Evolutionary conservation across 1,140 invertebrate genomes (phyloP).

Genomic region (Babylonia areolata): DNA sequence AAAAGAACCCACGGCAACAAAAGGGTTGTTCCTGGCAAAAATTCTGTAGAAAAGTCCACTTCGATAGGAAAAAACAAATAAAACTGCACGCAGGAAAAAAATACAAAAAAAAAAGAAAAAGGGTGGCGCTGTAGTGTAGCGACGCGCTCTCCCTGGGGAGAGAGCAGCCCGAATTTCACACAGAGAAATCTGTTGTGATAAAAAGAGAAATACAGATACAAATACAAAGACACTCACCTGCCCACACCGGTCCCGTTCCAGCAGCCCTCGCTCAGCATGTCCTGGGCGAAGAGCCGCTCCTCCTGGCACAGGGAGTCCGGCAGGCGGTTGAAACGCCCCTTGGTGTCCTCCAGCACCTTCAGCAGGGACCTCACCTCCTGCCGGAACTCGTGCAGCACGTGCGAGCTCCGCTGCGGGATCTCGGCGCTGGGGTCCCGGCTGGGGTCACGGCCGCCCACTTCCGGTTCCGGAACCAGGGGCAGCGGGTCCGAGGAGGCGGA

Average conservation of each 20-base stretch:
- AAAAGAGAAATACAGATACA: too few relatives aligned
- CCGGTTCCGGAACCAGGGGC: background rate
- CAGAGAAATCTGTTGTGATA: too few relatives aligned
- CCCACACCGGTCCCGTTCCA: slow-evolving; percentile 47
- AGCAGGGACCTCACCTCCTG: slow-evolving; percentile 36
- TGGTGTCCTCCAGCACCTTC: slow-evolving; percentile 45
- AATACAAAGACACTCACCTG: too few relatives aligned
- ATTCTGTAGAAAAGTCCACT: too few relatives aligned
- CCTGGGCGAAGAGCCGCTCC: slow-evolving; percentile 33
- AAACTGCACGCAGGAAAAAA: too few relatives aligned
- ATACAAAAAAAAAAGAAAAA: too few relatives aligned
- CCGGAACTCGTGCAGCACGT: slow-evolving; percentile 18
- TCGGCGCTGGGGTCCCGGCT: background rate
- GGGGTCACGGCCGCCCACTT: background rate
- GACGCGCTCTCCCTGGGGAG: too few relatives aligned
- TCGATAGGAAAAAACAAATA: too few relatives aligned
- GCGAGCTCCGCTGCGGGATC: background rate
- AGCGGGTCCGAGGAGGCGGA: background rate
- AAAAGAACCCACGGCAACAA: too few relatives aligned
- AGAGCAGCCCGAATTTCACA: too few relatives aligned
- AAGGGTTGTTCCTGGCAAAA: too few relatives aligned
- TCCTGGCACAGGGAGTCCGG: slow-evolving; percentile 42
- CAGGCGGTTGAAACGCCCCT: slow-evolving; percentile 40
- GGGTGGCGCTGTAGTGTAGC: too few relatives aligned
- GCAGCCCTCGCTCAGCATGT: slow-evolving; percentile 43